Conservation (phyloP, 2,888 invertebrate species). For the Drosophila koepferae region DNA sequence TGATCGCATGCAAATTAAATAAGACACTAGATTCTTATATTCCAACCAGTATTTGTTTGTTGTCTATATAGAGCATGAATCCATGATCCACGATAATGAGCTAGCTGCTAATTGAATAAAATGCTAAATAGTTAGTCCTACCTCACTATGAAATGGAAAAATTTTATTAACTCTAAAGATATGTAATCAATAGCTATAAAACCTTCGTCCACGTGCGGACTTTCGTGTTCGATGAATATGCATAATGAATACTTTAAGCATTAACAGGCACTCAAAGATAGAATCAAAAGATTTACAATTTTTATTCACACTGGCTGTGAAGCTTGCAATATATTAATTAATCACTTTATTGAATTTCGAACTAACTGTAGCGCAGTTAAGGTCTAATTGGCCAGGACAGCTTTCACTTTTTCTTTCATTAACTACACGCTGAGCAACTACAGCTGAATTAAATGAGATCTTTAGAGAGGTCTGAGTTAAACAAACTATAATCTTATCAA, state of each 20-base stretch:
- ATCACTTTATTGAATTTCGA: neutral
- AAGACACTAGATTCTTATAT: neutral
- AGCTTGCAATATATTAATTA: neutral
- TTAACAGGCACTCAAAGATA: neutral
- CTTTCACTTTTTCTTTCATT: neutral
- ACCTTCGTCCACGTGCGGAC: neutral
- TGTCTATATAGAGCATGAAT: neutral
- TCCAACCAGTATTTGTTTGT: neutral
- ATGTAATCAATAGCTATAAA: neutral
- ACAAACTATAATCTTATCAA: conserved; percentile 22
- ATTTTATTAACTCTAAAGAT: neutral
- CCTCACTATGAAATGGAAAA: neutral
- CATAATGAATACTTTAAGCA: neutral
- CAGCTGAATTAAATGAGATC: neutral
- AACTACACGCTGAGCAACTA: neutral
- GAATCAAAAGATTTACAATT: too few species aligned
- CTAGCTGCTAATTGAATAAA: neutral
- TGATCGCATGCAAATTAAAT: neutral
- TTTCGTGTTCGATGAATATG: neutral
- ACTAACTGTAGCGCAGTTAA: too few species aligned
- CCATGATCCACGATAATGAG: neutral
- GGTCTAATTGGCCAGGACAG: neutral
- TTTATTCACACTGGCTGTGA: neutral
- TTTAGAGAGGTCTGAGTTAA: neutral
- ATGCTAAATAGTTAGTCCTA: neutral